Conservation (phyloP, 1,140 invertebrate species). For the Lutraria rhynchaena region DNA sequence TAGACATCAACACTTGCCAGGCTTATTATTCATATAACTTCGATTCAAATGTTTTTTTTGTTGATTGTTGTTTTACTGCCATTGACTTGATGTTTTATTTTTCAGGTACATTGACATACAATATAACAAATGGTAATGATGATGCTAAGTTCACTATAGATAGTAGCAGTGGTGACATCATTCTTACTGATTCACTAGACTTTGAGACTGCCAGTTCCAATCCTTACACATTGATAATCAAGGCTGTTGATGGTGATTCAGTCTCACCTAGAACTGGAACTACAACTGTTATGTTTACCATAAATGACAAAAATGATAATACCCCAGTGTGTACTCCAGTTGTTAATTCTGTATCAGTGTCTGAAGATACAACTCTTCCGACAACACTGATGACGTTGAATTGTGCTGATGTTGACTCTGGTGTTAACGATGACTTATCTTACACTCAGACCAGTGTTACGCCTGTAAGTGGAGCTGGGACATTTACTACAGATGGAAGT, state of each 20-base stretch:
- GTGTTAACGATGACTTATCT: slow-evolving; percentile 40
- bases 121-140: slow-evolving; percentile 53
- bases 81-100: too few relatives aligned
- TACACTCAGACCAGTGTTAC: slow-evolving; percentile 52
- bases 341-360: slow-evolving; percentile 18
- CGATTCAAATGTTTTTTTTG: too few relatives aligned
- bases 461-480: slow-evolving; percentile 22
- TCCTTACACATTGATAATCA: slow-evolving; percentile 48
- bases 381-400: slow-evolving; percentile 50
- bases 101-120: slow-evolving; percentile 52
- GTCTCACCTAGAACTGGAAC: slow-evolving; percentile 39
- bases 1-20: too few relatives aligned
- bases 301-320: slow-evolving; percentile 53
- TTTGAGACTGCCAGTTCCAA: slow-evolving; percentile 46
- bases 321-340: slow-evolving; percentile 14
- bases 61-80: too few relatives aligned
- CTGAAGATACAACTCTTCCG: slow-evolving; percentile 23
- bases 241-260: slow-evolving; percentile 55
- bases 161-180: slow-evolving; percentile 43
- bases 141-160: slow-evolving; percentile 57
- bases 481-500: slow-evolving; percentile 21
- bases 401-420: slow-evolving; percentile 57
- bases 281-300: slow-evolving; percentile 49
- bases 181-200: slow-evolving; percentile 39
- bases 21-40: too few relatives aligned